These are phyloP conservation scores for Amorpha juglandis DNA, from an alignment of 2,888 invertebrate species.

Conservation along the genomic window DNA sequence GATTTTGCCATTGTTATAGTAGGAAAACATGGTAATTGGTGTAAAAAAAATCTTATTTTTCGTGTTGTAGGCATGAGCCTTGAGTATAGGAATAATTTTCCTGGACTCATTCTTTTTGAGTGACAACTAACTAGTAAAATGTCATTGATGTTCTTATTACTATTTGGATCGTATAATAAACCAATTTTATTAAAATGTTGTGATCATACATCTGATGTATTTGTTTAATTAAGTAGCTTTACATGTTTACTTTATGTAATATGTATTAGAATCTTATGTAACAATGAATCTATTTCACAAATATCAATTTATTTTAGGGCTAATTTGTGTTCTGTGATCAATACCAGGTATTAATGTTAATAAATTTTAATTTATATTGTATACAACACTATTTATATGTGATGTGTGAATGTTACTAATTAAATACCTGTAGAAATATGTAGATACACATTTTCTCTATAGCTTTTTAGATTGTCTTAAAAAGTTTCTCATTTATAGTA, in stretches of 20 bases:
- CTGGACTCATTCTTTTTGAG: no score
- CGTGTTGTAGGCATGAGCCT: no score
- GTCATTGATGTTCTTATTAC: no score
- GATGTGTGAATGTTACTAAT: slow-evolving; percentile 1
- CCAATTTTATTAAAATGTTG: not conserved
- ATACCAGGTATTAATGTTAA: slow-evolving; percentile 49
- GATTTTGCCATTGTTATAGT: no score
- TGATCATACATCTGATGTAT: slow-evolving; percentile 9
- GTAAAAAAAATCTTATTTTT: no score
- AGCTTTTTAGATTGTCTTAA: not conserved
- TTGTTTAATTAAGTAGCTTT: not conserved
- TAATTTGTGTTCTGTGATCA: slow-evolving; percentile 60
- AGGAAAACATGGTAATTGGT: no score
- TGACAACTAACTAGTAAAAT: no score
- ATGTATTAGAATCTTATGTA: slow-evolving; percentile 16
- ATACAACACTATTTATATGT: slow-evolving; percentile 29
- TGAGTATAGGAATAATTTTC: no score
- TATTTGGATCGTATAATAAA: not conserved
- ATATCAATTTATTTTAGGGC: slow-evolving; percentile 37
- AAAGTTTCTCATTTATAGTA: not conserved
- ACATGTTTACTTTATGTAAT: slow-evolving; percentile 1
- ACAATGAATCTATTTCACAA: slow-evolving; percentile 41
- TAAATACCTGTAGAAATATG: not conserved
- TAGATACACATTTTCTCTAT: not conserved
- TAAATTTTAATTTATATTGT: slow-evolving; percentile 38